Base-by-base conservation (phyloP, 2,888 invertebrate species). In the Mythimna impura region DNA sequence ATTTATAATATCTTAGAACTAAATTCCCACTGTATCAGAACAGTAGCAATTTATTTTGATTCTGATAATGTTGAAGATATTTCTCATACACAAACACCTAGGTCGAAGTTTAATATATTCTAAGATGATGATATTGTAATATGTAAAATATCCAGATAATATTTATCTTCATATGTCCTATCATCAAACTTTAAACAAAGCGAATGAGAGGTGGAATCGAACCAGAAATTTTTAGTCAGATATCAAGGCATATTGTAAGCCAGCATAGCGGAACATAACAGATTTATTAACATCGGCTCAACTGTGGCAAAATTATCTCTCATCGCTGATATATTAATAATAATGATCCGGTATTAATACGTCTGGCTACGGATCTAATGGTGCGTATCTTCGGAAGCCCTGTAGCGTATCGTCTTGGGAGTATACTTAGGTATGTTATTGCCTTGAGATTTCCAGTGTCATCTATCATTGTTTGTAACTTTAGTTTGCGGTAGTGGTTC, bases 311-410 rank as follows among this genome's bases (percentile, higher is more conserved):
- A 89, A 89, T 90, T 88, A 91, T 90, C 87, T 89, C 85, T 88
- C 86, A 86, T 84, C 87, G 83, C 82, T 90, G 91, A 91, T 92
- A 89, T 92, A 93, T 93, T 93, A 92, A 91, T 92, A 93, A 91
- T 91, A 91, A 91, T 91, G 91, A 90, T 81, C 84, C 86, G 83
- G 87, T 90, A 93, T 92, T 93, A 92, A 93, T 93, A 91, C 79
- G 89, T 91, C 87, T 89, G 84, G 84, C 80, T 88, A 88, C 81
- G 83, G 83, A 84, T 88, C 88, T 91, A 93, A 92, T 92, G 91
- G 89, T 82, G 87, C 88, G 86, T 90, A 87, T 89, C 89, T 89
- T 83, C 66, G 81, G 74, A 82, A 87, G 85, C 85, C 78, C 69
- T 84, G 86, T 85, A 86, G 83, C 86, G 85, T 88, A 86, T 83